Conservation (phyloP, 2,888 invertebrate species). For the Torymus auratus region DNA sequence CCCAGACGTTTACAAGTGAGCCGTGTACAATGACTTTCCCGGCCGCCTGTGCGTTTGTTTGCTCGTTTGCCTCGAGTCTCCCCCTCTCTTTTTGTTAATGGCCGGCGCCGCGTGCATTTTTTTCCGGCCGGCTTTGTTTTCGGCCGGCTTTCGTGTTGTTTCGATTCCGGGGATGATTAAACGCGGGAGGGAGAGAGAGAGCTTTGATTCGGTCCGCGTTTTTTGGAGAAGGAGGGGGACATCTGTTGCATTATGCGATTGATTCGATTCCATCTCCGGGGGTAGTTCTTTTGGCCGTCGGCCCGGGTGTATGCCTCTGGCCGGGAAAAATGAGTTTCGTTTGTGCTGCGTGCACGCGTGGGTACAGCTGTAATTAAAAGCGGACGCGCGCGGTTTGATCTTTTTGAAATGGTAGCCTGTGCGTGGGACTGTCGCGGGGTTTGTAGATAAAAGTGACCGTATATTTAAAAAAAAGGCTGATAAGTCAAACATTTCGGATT, state of each 20-base stretch:
- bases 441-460: too few relatives aligned
- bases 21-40: conserved; percentile 13
- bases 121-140: neutral
- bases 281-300: too few relatives aligned
- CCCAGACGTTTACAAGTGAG: conserved; percentile 30
- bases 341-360: too few relatives aligned
- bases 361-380: too few relatives aligned
- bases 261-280: neutral
- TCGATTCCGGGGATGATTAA: conserved; percentile 19
- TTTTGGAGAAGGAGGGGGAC: neutral
- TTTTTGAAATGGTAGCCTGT: too few relatives aligned
- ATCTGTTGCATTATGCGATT: conserved; percentile 13
- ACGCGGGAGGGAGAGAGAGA: neutral
- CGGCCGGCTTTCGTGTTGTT: neutral
- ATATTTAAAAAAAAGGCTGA: too few relatives aligned
- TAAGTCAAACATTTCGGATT: too few relatives aligned
- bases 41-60: too few relatives aligned
- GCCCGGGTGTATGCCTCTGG: too few relatives aligned
- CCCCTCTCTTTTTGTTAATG: neutral
- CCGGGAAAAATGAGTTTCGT: too few relatives aligned
- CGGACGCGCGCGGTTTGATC: too few relatives aligned
- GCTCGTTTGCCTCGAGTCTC: conserved; percentile 21
- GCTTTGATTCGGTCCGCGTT: conserved; percentile 9
- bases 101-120: neutral
- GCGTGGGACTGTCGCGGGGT: too few relatives aligned